These are phyloP conservation scores for Siphamia tubifer DNA, from an alignment of 2,113 vertebrate genomes.

Conservation along the genomic window DNA sequence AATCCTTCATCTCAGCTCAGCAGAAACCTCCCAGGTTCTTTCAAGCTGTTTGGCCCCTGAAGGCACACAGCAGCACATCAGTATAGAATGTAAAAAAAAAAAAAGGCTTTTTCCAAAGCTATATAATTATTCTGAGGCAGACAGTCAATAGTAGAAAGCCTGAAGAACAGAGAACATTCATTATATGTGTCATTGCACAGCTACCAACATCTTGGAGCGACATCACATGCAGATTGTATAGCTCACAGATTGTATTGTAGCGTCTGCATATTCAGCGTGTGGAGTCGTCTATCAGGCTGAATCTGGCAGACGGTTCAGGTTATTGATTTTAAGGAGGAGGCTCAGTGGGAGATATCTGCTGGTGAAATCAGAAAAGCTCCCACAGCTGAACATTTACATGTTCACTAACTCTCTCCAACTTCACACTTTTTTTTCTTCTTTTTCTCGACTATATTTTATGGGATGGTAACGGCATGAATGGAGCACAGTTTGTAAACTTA, in stretches of 20 bases:
- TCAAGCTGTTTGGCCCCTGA: slow-evolving; percentile 12
- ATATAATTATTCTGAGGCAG: slow-evolving; percentile 42
- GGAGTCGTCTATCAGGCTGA: slow-evolving; percentile 37
- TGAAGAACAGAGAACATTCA: slow-evolving; percentile 26
- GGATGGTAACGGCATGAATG: too few relatives aligned
- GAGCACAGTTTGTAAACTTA: too few relatives aligned
- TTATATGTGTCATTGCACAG: slow-evolving; percentile 44
- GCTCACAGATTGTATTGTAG: slow-evolving; percentile 3
- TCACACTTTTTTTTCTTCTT: not conserved
- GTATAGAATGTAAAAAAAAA: slow-evolving; percentile 30
- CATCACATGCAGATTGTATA: slow-evolving; percentile 24
- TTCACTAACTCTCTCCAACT: slow-evolving; percentile 16
- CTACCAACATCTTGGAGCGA: slow-evolving; percentile 4
- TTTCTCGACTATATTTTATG: not conserved
- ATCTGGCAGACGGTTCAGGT: slow-evolving; percentile 36
- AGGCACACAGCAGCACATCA: slow-evolving; percentile 20
- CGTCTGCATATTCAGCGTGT: slow-evolving; percentile 7
- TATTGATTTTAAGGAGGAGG: slow-evolving; percentile 54
- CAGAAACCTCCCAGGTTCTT: slow-evolving; percentile 26
- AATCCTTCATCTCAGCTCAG: slow-evolving; percentile 39
- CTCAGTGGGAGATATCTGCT: slow-evolving; percentile 27
- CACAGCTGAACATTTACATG: slow-evolving; percentile 48
- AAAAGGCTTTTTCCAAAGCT: slow-evolving; percentile 27
- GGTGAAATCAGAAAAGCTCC: slow-evolving; percentile 32
- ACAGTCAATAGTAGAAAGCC: slow-evolving; percentile 29